Evolutionary conservation across 2,888 invertebrate genomes (phyloP), one percentile per base, ranked within the genome.

Genomic region (Choristoneura rosaceana): DNA sequence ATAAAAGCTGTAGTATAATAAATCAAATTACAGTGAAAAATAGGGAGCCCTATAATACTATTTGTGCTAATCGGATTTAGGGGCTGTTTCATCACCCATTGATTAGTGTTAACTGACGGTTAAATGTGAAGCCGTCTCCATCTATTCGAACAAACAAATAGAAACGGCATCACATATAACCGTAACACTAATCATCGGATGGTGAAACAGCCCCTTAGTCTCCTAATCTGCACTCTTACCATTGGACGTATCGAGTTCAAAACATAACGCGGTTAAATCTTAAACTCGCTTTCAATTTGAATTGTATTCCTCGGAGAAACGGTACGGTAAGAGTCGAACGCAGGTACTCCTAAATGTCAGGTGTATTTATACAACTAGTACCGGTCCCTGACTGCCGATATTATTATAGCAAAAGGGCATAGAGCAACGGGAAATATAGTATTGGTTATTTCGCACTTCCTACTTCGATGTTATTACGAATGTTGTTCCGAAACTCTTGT

Each of bases 321-420:
- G 59, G 33, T 62, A 63, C 43, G 62, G 47, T 55, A 15, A 17
- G 4, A 14, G 17, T 60, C 58, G 38, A 64, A 33, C 38, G 41
- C 14, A 14, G 14, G 55, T 25, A 50, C 52, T 14, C 55, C 8
- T 38, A 66, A 73, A 73, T 73, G 73, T 73, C 73, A 73, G 62
- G 68, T 69, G 59, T 69, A 73, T 73, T 69, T 50, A 73, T 69
- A 73, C 61, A 12, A 65, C 71, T 50, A 8, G 58, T 64, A 69
- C 69, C 59, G 59, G 62, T 73, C 43, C 34, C 63, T 52, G 68
- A 52, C 73, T 55, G 58, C 67, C 63, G 63, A 64, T 73, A 69
- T 73, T 73, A 69, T 60, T 69, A 60, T 73, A 50, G 50, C 59
- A n/a, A 69, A 69, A 73, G 73, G 73, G 68, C 63, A 73, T 52